Evolutionary conservation across 2,113 vertebrate genomes (phyloP).

Genomic region (Taxidea taxus): DNA sequence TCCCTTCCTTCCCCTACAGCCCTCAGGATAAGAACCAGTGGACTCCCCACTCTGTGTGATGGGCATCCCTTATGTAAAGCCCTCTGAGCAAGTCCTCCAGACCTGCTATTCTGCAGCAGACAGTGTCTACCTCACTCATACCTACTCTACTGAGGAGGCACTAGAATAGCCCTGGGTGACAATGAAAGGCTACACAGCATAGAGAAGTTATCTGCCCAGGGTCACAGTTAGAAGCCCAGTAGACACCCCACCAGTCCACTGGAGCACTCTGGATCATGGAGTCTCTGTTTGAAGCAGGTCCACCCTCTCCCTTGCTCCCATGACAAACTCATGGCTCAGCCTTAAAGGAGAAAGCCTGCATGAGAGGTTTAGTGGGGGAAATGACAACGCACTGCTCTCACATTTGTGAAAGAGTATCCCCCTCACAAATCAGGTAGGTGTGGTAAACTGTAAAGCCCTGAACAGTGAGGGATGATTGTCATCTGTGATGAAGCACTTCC

Average conservation of each 20-base stretch:
- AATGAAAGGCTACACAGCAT: background rate
- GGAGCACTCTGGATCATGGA: background rate
- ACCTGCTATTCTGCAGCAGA: background rate
- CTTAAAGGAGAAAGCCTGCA: background rate
- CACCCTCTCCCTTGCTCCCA: background rate
- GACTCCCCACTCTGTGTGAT: background rate
- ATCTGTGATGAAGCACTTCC: background rate
- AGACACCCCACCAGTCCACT: background rate
- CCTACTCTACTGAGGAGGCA: background rate
- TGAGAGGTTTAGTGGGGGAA: background rate
- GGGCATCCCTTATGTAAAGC: background rate
- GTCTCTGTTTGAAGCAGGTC: background rate
- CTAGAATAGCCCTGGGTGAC: background rate
- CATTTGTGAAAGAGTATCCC: background rate
- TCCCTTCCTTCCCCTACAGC: background rate
- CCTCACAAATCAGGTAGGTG: background rate
- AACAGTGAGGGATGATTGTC: background rate
- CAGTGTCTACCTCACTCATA: background rate
- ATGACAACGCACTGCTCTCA: background rate
- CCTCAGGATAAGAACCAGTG: background rate
- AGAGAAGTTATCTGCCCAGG: background rate
- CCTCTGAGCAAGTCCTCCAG: background rate
- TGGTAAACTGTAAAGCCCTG: background rate
- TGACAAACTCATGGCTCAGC: background rate
- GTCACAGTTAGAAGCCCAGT: background rate